Evolutionary conservation across 2,113 vertebrate species (phyloP), one percentile per base, ranked within the genome.

Genomic region (Dasyprocta punctata): DNA sequence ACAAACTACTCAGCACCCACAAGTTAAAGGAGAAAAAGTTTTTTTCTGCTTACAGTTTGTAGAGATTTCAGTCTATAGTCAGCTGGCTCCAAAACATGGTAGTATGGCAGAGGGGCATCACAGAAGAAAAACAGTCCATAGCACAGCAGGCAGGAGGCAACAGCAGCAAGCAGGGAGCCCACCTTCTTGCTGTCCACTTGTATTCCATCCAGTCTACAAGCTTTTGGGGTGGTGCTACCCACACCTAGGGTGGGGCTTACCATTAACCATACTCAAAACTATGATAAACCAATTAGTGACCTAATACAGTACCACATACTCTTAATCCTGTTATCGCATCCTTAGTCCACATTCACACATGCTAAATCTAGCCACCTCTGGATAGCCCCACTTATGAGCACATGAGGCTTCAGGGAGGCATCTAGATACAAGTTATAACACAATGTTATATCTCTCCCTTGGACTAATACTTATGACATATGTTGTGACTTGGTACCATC

Each of bases 381-480:
- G 22, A 71, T 38, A 20, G 7, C 69, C 3, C n/a, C n/a, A 38
- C 19, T 71, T 71, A 71, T 22, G 19, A 22, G 69, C 19, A 22
- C 3, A 71, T 71, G 69, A 71, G 19, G 69, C 7, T 71, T 71
- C 38, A 8, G n/a, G n/a, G 8, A 20, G n/a, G 22, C 36, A 20
- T 38, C 17, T 20, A 69, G 36, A 69, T 20, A 38, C 17, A 69
- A 69, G 36, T 9, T n/a, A 71, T 71, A 71, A 71, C 69, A n/a
- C 58, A 56, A 52, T 93, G 36, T n/a, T 58, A 38, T 90, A 19
- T 77, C 41, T 97, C 26, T 85, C 58, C 38, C 82, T 93, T 90
- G 63, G 38, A 44, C 36, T 56, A 86, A 65, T 58, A 90, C 24
- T 56, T 56, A 65, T 83, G 38, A 82, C 65, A 75, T 38, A 91